These are phyloP conservation scores for Aegithalos caudatus DNA, from an alignment of 2,113 vertebrate genomes.

Conservation along the genomic window DNA sequence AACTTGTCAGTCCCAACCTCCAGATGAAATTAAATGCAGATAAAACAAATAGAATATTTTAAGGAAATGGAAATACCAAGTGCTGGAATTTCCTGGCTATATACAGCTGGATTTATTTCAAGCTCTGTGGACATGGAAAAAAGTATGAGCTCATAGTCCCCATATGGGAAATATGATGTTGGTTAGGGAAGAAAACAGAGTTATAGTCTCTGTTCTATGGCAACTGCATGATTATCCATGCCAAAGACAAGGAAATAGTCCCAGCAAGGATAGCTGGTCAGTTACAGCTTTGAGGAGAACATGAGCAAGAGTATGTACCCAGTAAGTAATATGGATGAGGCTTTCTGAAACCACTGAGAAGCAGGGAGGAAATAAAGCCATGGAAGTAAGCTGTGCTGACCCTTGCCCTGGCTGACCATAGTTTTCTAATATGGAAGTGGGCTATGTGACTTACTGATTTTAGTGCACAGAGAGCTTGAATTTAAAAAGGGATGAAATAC, in stretches of 20 bases:
- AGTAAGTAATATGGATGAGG: not conserved
- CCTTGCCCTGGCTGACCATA: not conserved
- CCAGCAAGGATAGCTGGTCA: not conserved
- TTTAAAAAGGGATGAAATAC: not conserved
- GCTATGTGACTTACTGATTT: not conserved
- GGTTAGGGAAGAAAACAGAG: constrained; percentile 4
- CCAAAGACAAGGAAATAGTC: not conserved
- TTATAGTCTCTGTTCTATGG: not conserved
- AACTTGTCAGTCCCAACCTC: constrained; percentile 28
- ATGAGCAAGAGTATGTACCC: not conserved
- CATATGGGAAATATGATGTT: constrained; percentile 30
- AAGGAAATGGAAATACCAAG: constrained; percentile 59
- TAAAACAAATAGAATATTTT: constrained; percentile 53
- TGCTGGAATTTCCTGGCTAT: constrained; percentile 40
- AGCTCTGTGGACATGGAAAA: constrained; percentile 42
- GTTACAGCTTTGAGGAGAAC: not conserved
- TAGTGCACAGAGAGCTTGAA: not conserved
- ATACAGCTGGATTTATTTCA: constrained; percentile 45
- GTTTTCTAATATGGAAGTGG: not conserved
- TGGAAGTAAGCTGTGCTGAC: not conserved
- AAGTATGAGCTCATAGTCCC: constrained; percentile 28
- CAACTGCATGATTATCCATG: not conserved
- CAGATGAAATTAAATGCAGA: constrained; percentile 45
- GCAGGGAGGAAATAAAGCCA: not conserved
- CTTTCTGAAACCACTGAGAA: not conserved